Percentiles rank a stretch among this genome's conserved stretches.
phyloP scores from a whole-genome alignment of 2,797 vertebrate genomes.

The Lateolabrax maculatus region DNA sequence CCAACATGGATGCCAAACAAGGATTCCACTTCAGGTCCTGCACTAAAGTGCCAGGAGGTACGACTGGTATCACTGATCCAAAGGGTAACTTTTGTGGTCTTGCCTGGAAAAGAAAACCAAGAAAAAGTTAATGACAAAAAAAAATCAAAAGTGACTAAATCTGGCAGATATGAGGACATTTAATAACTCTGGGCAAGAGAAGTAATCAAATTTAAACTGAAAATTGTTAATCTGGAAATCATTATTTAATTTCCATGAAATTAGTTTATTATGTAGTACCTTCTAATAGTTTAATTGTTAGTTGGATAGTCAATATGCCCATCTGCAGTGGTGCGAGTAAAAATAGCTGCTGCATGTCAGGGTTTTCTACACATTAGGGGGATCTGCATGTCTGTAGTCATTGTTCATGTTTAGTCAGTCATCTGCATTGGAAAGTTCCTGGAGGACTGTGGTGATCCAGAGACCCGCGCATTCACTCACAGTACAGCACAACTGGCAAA shows the following conservation, averaged over 20 bases:
- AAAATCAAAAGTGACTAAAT: neutral
- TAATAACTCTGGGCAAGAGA: neutral
- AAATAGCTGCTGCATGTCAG: neutral
- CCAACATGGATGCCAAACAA: constrained; percentile 83
- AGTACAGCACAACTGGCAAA: neutral
- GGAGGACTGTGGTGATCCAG: neutral
- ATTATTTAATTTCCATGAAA: neutral
- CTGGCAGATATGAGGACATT: neutral
- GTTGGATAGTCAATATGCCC: neutral
- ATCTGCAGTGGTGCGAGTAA: neutral
- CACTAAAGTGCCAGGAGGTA: constrained; percentile 79
- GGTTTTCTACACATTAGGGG: neutral
- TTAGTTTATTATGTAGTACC: too few relatives aligned
- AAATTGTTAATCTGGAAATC: neutral
- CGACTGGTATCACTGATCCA: constrained; percentile 85
- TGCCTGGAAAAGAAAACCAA: constrained; percentile 74
- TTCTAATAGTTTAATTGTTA: neutral
- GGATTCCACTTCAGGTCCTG: constrained; percentile 98
- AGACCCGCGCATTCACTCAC: neutral
- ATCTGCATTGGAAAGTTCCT: neutral
- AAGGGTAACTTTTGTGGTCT: constrained; percentile 91
- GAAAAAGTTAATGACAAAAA: neutral
- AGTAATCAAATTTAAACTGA: neutral
- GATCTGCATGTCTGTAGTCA: neutral
- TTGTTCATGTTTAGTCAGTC: neutral